Percentiles rank a stretch among this genome's conserved stretches.
Evolutionary conservation across 1,140 invertebrate genomes (phyloP).

Genomic region (Euglossa dilemma): DNA sequence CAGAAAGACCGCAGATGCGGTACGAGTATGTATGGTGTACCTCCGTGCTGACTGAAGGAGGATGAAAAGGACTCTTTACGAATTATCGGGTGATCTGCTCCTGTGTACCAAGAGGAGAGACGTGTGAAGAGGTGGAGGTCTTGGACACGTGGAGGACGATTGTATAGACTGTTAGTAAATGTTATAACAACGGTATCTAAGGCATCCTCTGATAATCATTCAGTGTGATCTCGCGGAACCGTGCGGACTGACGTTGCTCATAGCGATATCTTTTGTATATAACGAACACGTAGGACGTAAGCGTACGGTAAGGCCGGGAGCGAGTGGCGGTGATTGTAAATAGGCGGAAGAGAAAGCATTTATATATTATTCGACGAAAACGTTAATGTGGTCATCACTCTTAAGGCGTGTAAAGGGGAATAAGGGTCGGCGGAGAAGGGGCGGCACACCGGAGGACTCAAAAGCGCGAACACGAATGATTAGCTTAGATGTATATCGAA

Average conservation of each 20-base stretch:
- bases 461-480: conserved; percentile 6
- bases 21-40: neutral
- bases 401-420: conserved; percentile 72
- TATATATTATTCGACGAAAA: conserved; percentile 70
- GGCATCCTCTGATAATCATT: conserved; percentile 27
- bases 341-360: conserved; percentile 66
- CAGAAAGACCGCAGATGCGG: neutral
- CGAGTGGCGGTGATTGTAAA: conserved; percentile 57
- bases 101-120: neutral
- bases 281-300: conserved; percentile 48
- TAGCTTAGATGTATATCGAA: conserved; percentile 76
- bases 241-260: conserved; percentile 52
- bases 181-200: conserved; percentile 60
- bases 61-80: neutral
- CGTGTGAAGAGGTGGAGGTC: neutral
- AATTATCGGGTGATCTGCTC: conserved; percentile 32
- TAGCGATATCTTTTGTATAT: conserved; percentile 69
- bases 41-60: neutral
- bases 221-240: conserved; percentile 25
- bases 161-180: conserved; percentile 56
- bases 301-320: conserved; percentile 24
- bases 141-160: conserved; percentile 9
- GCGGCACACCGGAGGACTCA: neutral
- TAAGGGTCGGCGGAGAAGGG: neutral
- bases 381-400: conserved; percentile 69